Evolutionary conservation across 2,888 invertebrate genomes (phyloP), one percentile per base, ranked within the genome.

Genomic region (Athripsodes cinereus): DNA sequence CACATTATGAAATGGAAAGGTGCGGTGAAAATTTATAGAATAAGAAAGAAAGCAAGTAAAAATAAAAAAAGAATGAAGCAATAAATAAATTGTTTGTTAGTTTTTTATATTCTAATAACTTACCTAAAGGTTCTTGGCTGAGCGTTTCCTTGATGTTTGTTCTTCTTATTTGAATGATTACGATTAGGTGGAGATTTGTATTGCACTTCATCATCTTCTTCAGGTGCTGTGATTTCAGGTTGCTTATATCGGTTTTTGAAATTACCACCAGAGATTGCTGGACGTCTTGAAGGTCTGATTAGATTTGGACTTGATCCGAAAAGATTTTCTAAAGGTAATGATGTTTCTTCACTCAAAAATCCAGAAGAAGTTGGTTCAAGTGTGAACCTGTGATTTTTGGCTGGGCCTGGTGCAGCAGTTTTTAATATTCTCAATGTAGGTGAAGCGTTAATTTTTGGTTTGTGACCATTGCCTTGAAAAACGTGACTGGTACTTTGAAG

Each of bases 401-500:
- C 70, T 57, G 80, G 74, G 40, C 78, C 76, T 1, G 88, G 87
- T 18, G 86, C 87, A n/a, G 85, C 84, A 0, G 90, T 90, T 75
- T 90, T 90, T 49, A 89, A 70, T 58, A 90, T 87, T 67, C 87
- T 80, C 55, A 85, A 79, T 0, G 86, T 79, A 44, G 82, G 83
- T 35, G 84, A 81, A 0, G 88, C 85, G 46, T 82, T 80, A 62
- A 88, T 85, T 74, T 86, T 87, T 6, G 75, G 79, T 68, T 83
- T 81, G 64, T 80, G 79, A 1, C 75, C 77, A 51, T 72, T 64
- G 26, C 71, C 69, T 62, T 72, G 69, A 58, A 84, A 72, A 40
- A 88, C 74, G 68, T 85, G 86, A 0, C 92, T 90, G 44, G 89
- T 88, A 67, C 90, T 91, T 68, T 91, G 90, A 26, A 92, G 74